These are phyloP conservation scores for Perca schrenkii DNA, from an alignment of 2,113 vertebrate genomes.

Conservation along the genomic window DNA sequence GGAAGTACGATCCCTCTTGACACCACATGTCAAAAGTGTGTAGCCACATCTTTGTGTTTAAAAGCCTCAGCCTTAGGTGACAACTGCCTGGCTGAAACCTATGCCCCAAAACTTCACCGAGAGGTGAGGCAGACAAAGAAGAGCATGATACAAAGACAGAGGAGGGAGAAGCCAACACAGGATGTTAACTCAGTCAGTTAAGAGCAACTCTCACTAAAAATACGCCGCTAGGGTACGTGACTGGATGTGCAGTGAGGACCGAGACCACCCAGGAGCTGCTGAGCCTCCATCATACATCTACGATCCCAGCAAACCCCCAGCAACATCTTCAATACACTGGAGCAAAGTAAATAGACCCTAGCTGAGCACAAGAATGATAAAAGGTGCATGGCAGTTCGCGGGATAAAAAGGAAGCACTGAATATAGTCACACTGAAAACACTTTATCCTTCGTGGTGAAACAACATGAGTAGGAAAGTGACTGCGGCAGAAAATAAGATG, in stretches of 20 bases:
- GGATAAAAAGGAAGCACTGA: not conserved
- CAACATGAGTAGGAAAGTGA: not conserved
- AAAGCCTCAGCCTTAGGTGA: not conserved
- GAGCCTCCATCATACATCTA: slow-evolving; percentile 62
- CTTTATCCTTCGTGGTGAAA: not conserved
- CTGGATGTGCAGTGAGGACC: slow-evolving; percentile 48
- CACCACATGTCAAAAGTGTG: not conserved
- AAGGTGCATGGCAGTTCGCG: not conserved
- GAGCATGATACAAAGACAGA: slow-evolving; percentile 21
- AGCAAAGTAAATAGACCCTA: slow-evolving; percentile 20
- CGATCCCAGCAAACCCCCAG: slow-evolving; percentile 23
- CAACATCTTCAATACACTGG: slow-evolving; percentile 22
- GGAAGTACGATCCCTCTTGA: not conserved
- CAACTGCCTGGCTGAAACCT: not conserved
- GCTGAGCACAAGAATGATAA: not conserved
- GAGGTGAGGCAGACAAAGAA: slow-evolving; percentile 10
- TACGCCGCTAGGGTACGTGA: slow-evolving; percentile 62
- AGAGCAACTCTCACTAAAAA: slow-evolving; percentile 72
- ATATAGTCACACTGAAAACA: not conserved
- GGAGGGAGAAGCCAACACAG: slow-evolving; percentile 64
- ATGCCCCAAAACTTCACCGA: not conserved
- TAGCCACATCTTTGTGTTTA: not conserved
- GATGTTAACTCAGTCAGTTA: slow-evolving; percentile 78
- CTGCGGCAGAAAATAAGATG: not conserved
- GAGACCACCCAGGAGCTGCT: slow-evolving; percentile 81